Evolutionary conservation across 2,797 vertebrate genomes (phyloP).

Genomic region (Oophaga sylvatica): DNA sequence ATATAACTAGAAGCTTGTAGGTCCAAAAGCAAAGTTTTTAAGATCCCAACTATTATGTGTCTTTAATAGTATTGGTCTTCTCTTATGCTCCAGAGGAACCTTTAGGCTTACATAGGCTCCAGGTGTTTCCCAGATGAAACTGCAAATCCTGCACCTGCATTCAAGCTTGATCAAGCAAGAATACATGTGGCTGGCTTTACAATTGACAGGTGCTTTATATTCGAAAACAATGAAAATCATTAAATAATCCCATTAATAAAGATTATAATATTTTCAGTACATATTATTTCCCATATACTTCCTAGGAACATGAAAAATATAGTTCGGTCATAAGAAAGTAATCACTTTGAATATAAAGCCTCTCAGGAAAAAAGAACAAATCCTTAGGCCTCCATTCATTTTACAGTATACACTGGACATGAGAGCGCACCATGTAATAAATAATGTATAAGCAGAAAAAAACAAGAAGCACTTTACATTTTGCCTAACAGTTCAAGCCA

Average conservation of each 20-base stretch:
- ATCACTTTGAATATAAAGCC: slow-evolving; percentile 1
- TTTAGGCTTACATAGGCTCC: too few relatives aligned
- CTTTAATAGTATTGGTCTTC: too few relatives aligned
- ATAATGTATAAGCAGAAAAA: slow-evolving; percentile 22
- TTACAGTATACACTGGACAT: slow-evolving; percentile 28
- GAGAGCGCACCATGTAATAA: not conserved
- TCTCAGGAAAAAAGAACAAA: not conserved
- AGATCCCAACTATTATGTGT: too few relatives aligned
- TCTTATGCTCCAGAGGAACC: too few relatives aligned
- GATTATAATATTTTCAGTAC: not conserved
- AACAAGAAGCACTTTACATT: slow-evolving; percentile 22
- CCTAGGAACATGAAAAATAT: not conserved
- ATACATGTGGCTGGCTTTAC: too few relatives aligned
- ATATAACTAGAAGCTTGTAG: too few relatives aligned
- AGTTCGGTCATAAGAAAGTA: not conserved
- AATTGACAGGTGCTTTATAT: not conserved
- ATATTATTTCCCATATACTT: not conserved
- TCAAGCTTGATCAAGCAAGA: too few relatives aligned
- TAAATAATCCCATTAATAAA: not conserved
- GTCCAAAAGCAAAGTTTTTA: too few relatives aligned
- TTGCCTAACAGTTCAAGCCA: not conserved
- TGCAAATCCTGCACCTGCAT: too few relatives aligned
- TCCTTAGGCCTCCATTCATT: slow-evolving; percentile 28
- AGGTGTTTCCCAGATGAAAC: too few relatives aligned
- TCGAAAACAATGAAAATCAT: too few relatives aligned